Evolutionary conservation across 2,797 vertebrate genomes (phyloP).

Genomic region (Urocyon cinereoargenteus): DNA sequence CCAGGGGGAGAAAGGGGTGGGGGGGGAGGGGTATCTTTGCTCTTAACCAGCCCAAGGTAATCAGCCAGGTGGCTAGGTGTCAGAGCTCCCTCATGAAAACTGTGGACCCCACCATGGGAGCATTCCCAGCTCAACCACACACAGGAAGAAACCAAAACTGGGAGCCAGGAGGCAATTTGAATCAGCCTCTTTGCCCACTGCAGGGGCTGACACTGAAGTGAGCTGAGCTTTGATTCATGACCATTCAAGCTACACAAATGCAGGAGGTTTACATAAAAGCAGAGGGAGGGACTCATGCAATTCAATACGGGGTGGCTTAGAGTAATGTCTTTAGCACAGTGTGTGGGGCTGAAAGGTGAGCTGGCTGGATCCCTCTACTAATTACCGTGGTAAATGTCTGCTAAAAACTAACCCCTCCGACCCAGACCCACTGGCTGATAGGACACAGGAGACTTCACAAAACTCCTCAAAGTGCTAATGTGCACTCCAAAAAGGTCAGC

Average conservation of each 20-base stretch:
- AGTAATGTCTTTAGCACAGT: constrained; percentile 80
- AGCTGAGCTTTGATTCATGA: constrained; percentile 85
- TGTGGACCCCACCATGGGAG: background rate
- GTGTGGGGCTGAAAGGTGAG: constrained; percentile 82
- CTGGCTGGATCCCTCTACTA: constrained; percentile 83
- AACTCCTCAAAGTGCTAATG: background rate
- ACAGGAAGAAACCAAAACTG: constrained; percentile 75
- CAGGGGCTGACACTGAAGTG: constrained; percentile 75
- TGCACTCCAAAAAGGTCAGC: background rate
- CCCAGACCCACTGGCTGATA: background rate
- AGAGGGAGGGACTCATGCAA: constrained; percentile 76
- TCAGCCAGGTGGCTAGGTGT: constrained; percentile 22
- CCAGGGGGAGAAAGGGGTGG: too few species aligned
- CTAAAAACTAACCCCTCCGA: constrained; percentile 71
- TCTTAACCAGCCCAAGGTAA: background rate
- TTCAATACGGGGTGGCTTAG: constrained; percentile 80
- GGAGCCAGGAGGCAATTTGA: constrained; percentile 72
- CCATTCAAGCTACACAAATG: constrained; percentile 86
- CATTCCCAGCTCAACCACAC: constrained; percentile 69
- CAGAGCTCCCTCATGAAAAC: constrained; percentile 34
- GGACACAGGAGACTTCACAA: background rate
- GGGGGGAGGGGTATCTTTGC: background rate
- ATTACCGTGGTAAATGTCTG: constrained; percentile 76
- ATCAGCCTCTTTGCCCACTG: constrained; percentile 73
- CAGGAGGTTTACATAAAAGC: constrained; percentile 82